Evolutionary conservation across 2,888 invertebrate species (phyloP), one percentile per base, ranked within the genome.

Genomic region (Leucophora obtusa): DNA sequence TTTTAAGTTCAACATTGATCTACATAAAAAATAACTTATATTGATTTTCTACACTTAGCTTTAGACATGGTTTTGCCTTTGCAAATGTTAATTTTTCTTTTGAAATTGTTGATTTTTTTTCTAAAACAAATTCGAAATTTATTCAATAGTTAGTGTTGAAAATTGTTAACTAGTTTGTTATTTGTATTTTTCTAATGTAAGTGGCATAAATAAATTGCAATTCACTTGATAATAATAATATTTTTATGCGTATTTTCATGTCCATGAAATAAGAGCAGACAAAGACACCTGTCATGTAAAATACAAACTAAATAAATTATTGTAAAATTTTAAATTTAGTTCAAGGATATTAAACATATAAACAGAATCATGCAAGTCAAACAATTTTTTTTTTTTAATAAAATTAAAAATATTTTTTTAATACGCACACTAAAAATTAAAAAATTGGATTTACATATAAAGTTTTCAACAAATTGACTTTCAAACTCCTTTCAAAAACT

Each of bases 1-100:
- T 43, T 71, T 60, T 21, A 68, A 72, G 50, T 47, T 50, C 76
- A 81, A 71, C 81, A 77, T 81, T 81, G 81, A 77, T 77, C 81
- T 62, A 80, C 80, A 63, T 80, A 59, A 50, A 71, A 62, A 68
- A 72, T 38, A 63, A 60, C 56, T 70, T 54, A 72, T 65, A 77
- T 77, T 70, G 73, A 73, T 81, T 77, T 69, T 77, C 59, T 74
- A 51, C 51, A 66, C 60, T 65, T 69, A 69, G 69, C 65, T 28
- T 72, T 73, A 21, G 60, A 43, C 70, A 71, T 72, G 69, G 69
- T 59, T 73, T 9, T 72, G 58, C 80, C 62, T 72, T 62, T 63
- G 58, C 76, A 81, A 81, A 77, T 81, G 81, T 74, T 74, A 81
- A 81, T 81, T 81, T 77, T 81, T 72, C 71, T 68, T 79, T n/a